Evolutionary conservation across 1,140 invertebrate species (phyloP), one percentile per base, ranked within the genome.

Genomic region (Uloborus diversus): DNA sequence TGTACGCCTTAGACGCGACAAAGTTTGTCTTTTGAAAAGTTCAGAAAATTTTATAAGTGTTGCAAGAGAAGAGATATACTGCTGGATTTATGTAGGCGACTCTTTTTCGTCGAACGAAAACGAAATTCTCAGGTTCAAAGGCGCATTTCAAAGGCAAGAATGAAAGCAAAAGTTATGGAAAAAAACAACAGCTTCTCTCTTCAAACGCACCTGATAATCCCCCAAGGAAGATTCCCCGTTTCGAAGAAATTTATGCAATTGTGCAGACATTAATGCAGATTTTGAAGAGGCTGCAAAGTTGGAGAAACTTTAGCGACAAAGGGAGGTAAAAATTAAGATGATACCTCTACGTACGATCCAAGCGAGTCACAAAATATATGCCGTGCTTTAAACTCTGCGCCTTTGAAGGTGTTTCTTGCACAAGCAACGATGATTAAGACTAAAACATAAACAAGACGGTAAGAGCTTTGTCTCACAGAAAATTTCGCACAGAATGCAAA

Each of bases 21-120:
- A 73, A 61, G 69, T 73, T 61, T 61, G 53, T 49, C 57, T 30
- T 73, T 61, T 61, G 14, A 73, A 73, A 73, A 61, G 69, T 73
- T 73, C 28, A 14, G n/a, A 28, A 61, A n/a, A 73, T 73, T 42
- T 73, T 47, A 47, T 73, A 61, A 73, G 25, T 61, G 53, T 47
- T 35, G 30, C 53, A 42, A 2, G 17, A 17, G 7, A 56, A 23
- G 28, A 14, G 20, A 25, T 33, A 17, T n/a, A 56, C n/a, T 14
- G n/a, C n/a, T n/a, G n/a, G n/a, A n/a, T 61, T 13, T 73, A 61
- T 73, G 59, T 61, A 28, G 25, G 27, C 28, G 1, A 59, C 61
- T 73, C 69, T 73, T 73, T 61, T 61, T 70, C 35, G 9, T 17
- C 11, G 17, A n/a, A n/a, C 20, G 33, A 73, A 73, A 73, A 61